Base-by-base conservation (phyloP, 2,113 vertebrate genomes). In the Ophiodon elongatus region DNA sequence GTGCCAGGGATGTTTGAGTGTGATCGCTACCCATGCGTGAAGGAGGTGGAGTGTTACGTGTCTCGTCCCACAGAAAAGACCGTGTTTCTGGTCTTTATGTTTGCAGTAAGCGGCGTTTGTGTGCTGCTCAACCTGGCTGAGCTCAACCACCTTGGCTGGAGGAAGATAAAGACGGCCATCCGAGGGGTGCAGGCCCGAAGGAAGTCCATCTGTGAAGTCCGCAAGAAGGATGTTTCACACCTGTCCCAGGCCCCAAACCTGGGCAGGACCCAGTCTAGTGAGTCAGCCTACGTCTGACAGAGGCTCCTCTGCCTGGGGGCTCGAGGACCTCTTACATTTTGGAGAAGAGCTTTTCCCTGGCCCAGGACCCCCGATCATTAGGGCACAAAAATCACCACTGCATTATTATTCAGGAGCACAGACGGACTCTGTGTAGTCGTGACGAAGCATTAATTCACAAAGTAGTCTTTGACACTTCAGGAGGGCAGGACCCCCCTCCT, bases 121-220 rank as follows among this genome's bases (percentile, higher is more conserved):
- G 97, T 98, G 77, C 91, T 97, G 70, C 96, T 98, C 83, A 98
- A 98, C 94, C 86, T 98, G 91, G 97, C 97, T 0, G 97, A 98
- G 92, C 96, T 98, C 73, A 97, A 98, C 95, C 97, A 98, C 88
- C 89, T 98, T n/a, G 97, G 97, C 25, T 98, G 97, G 97, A 93
- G 97, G 74, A 97, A 98, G 93, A 96, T 97, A 82, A 95, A 95
- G 56, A 94, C 96, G 1, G 97, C 97, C 57, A 95, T 97, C 2
- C 92, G 95, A 0, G 97, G 97, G 0, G 97, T 94, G 2, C 95
- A 94, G 70, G 96, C 96, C 17, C 94, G 97, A 0, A 93, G 95
- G 29, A 97, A 97, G 79, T 97, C 96, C 21, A 89, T 96, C 77
- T 95, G 93, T 21, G 96, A 96, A 79, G 93, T 94, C 4, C 93